Evolutionary conservation across 2,888 invertebrate species (phyloP), one percentile per base, ranked within the genome.

Genomic region (Andrena dorsata): DNA sequence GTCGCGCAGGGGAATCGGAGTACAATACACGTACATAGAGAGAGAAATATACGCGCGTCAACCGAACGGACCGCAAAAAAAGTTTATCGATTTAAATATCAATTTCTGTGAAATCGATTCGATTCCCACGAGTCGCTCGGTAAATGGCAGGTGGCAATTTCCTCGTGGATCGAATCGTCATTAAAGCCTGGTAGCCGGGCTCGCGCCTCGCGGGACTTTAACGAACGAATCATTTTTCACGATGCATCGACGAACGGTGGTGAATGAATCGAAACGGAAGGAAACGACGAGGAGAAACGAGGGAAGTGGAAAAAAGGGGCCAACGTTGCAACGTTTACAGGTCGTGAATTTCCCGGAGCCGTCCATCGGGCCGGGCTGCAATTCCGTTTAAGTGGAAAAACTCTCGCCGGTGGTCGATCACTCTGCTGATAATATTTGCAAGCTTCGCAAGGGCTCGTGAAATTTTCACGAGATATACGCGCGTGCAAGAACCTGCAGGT

Each of bases 321-420:
- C 47, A 53, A 53, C 61, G 60, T 32, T 69, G 35, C 16, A 35
- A 32, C 28, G 51, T 61, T 69, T 49, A 69, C 51, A 26, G 75
- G 51, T 75, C 75, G 61, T 51, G 68, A 69, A 49, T 63, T 69
- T 69, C 68, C 66, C 60, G n/a, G 26, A n/a, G 66, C 75, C 69
- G 76, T 61, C 61, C 68, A 41, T 76, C 69, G 76, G 76, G 16
- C 51, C 69, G 28, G 30, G 76, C 41, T 63, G 69, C 76, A 76
- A 69, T 76, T 76, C 53, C 68, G 28, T 69, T 69, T 53, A 68
- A 63, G 76, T 69, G 76, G 76, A 76, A 76, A 76, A 69, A 75
- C 58, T 68, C 63, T 53, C 61, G 68, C 61, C n/a, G 53, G 58
- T 60, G 66, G 76, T 69, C 76, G 76, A 69, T 76, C 75, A 61